These are phyloP conservation scores for Macropis europaea DNA, from an alignment of 2,888 invertebrate species.

Conservation along the genomic window DNA sequence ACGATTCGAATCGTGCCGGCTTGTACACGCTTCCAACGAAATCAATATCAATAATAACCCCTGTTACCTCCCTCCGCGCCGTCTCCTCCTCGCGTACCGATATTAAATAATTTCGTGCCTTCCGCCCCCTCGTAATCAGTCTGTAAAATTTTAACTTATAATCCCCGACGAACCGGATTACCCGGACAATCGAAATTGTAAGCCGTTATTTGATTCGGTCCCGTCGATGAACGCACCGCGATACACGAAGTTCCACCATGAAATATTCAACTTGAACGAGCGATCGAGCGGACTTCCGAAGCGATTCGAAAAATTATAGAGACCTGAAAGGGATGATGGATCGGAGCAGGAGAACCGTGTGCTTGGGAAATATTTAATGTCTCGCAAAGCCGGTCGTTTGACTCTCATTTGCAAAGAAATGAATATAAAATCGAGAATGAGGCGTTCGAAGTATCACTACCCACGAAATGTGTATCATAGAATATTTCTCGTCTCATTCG, in stretches of 20 bases:
- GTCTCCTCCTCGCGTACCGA: not conserved
- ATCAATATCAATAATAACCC: constrained; percentile 56
- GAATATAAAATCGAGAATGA: no score
- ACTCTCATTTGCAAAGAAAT: no score
- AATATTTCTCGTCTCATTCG: no score
- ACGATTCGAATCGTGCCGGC: constrained; percentile 40
- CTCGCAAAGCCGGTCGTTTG: no score
- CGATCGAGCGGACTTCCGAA: not conserved
- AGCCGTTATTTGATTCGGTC: not conserved
- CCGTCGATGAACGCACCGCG: not conserved
- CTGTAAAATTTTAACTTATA: constrained; percentile 49
- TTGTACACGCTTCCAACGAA: constrained; percentile 29
- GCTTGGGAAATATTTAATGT: no score
- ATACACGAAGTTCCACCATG: not conserved
- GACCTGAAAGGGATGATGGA: no score
- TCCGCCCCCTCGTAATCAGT: constrained; percentile 31
- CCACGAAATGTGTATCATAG: no score
- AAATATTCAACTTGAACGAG: constrained; percentile 14
- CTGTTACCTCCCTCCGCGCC: not conserved
- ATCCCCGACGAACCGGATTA: constrained; percentile 27
- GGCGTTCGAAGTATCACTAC: no score
- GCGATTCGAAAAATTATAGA: no score
- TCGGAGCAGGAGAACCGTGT: no score
- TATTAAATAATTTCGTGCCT: constrained; percentile 46
- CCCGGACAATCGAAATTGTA: constrained; percentile 19